These are phyloP conservation scores for Oenanthe oenanthe DNA, from an alignment of 2,113 vertebrate genomes.

Conservation along the genomic window DNA sequence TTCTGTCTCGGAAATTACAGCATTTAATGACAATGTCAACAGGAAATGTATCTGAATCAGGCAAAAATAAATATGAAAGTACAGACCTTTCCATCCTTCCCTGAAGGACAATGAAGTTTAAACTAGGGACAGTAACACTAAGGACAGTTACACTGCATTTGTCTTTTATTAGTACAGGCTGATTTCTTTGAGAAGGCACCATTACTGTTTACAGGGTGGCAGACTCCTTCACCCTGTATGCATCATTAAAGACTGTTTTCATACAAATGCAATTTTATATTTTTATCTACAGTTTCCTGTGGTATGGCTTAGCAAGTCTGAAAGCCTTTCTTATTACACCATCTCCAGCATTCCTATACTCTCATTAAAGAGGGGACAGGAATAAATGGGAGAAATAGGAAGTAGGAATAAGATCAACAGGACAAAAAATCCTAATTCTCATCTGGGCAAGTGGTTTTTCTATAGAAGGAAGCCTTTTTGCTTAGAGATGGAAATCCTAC, in stretches of 20 bases:
- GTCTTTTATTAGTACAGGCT: not conserved
- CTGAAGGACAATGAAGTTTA: slow-evolving; percentile 24
- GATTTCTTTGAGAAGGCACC: not conserved
- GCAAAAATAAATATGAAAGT: slow-evolving; percentile 48
- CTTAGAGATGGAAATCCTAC: not conserved
- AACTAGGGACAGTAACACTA: not conserved
- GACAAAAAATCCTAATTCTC: not conserved
- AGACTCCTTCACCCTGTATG: not conserved
- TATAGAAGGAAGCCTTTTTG: not conserved
- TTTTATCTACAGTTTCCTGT: not conserved
- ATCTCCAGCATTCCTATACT: not conserved
- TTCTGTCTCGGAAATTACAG: slow-evolving; percentile 38
- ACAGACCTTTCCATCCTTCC: slow-evolving; percentile 25
- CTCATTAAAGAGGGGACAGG: not conserved
- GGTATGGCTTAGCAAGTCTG: not conserved
- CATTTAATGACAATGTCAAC: slow-evolving; percentile 49
- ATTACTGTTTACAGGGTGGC: not conserved
- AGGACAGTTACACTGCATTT: not conserved
- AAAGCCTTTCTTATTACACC: not conserved
- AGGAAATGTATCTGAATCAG: slow-evolving; percentile 36
- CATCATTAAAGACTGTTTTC: not conserved
- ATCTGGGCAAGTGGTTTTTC: not conserved
- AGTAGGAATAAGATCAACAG: not conserved
- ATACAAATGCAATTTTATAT: not conserved
- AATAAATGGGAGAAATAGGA: not conserved